Conservation (phyloP, 1,140 invertebrate species). For the Bombyx mandarina region DNA sequence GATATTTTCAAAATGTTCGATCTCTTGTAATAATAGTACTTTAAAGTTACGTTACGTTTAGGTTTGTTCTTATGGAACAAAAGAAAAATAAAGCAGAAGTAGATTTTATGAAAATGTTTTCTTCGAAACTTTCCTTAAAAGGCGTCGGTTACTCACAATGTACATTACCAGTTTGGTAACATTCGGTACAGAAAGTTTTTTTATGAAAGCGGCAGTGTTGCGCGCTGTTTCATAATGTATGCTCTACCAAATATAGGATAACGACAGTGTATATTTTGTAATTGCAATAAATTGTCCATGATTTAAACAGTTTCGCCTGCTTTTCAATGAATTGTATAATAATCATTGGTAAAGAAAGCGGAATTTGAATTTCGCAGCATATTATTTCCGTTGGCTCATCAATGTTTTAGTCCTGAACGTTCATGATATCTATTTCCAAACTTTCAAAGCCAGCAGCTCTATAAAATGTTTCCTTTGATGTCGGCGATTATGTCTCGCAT, state of each 20-base stretch:
- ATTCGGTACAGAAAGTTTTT: constrained; percentile 52
- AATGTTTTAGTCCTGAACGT: constrained; percentile 6
- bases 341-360: neutral
- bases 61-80: no score
- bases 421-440: constrained; percentile 25
- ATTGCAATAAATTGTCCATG: constrained; percentile 31
- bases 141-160: constrained; percentile 48
- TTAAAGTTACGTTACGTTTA: no score
- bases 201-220: constrained; percentile 18
- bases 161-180: constrained; percentile 43
- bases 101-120: no score
- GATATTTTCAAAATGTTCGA: no score
- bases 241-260: constrained; percentile 7
- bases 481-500: constrained; percentile 18
- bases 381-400: no score
- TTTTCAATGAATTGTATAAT: constrained; percentile 15
- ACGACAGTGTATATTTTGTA: constrained; percentile 22
- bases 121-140: constrained; percentile 23
- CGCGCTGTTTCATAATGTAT: constrained; percentile 36
- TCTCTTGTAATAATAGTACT: no score
- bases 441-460: constrained; percentile 15
- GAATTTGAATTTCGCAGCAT: no score
- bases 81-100: no score
- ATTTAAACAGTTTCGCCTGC: constrained; percentile 21
- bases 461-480: constrained; percentile 20